Percentiles rank a stretch among this genome's conserved stretches.
Evolutionary conservation across 2,113 vertebrate genomes (phyloP).

Genomic region (Pseudopodoces humilis): DNA sequence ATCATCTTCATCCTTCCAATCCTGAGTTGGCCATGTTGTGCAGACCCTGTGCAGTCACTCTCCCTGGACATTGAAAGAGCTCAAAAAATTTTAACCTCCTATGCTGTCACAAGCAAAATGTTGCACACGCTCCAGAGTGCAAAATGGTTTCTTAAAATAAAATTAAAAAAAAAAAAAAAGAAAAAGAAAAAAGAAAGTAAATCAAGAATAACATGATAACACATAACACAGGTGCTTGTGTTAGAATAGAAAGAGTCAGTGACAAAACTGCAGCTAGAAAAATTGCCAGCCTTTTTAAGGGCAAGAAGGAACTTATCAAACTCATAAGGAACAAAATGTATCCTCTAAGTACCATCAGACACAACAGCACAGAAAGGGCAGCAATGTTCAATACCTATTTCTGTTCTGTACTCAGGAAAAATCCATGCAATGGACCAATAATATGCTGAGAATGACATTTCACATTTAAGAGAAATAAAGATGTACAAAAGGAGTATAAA

Average conservation of each 20-base stretch:
- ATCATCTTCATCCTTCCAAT: background rate
- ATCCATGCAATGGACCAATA: background rate
- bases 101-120: background rate
- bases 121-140: no score
- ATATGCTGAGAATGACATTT: background rate
- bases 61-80: background rate
- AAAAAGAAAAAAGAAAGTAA: background rate
- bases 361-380: background rate
- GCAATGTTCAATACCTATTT: background rate
- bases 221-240: background rate
- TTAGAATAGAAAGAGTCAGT: background rate
- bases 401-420: background rate
- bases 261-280: background rate
- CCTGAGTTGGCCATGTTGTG: accelerated
- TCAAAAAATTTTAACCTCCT: background rate
- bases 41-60: background rate
- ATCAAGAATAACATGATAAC: background rate
- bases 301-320: background rate
- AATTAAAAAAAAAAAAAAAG: no score
- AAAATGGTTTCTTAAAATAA: background rate
- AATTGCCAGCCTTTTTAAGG: background rate
- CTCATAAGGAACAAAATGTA: background rate
- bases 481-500: background rate
- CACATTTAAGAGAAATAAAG: background rate
- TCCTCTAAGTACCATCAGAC: background rate